A percentile compares a stretch with the other conserved stretches of the same genome.
Evolutionary conservation across 2,888 invertebrate species (phyloP).

Genomic region (Phymatocera aterrima): DNA sequence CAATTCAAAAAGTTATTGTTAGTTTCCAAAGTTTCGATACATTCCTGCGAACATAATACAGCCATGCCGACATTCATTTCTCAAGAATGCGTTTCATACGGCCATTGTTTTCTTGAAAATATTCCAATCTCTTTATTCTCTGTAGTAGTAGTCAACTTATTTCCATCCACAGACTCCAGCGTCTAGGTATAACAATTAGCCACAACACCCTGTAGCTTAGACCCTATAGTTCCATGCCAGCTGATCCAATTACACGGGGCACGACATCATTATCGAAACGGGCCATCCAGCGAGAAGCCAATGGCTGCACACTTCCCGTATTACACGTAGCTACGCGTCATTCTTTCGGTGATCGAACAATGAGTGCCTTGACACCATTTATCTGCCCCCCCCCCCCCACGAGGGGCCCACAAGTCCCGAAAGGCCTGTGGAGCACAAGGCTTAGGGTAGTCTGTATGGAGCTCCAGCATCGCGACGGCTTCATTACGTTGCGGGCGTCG

Average conservation of each 20-base stretch:
- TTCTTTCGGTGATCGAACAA: conserved; percentile 33
- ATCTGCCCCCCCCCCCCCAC: conserved; percentile 63
- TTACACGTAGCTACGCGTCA: conserved; percentile 19
- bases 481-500: conserved; percentile 66
- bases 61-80: not conserved
- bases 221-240: not conserved
- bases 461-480: conserved; percentile 70
- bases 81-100: not conserved
- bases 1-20: conserved; percentile 15
- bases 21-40: conserved; percentile 38
- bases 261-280: conserved; percentile 12
- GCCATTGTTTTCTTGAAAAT: not conserved
- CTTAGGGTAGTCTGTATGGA: conserved; percentile 56
- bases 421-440: conserved; percentile 36
- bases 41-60: conserved; percentile 32
- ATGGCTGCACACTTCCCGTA: conserved; percentile 29
- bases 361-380: conserved; percentile 67
- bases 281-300: conserved; percentile 1
- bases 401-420: conserved; percentile 33
- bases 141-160: not conserved
- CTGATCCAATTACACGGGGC: conserved; percentile 12
- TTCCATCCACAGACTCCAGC: not conserved
- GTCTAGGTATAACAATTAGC: not conserved
- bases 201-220: not conserved
- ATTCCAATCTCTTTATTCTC: not conserved